Conservation (phyloP, 2,113 vertebrate genomes). For the Ptyas mucosa region DNA sequence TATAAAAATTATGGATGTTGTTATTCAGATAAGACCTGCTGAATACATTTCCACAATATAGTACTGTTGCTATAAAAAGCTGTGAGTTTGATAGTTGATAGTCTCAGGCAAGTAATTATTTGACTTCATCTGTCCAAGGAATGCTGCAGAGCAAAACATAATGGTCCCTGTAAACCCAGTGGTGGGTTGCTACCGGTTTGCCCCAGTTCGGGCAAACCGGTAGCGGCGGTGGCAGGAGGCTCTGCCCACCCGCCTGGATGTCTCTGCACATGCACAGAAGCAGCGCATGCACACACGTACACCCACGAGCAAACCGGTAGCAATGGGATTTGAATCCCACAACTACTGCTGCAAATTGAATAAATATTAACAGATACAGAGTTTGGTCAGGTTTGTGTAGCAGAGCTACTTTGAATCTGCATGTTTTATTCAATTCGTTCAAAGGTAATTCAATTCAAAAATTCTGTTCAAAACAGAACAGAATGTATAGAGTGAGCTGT, state of each 20-base stretch:
- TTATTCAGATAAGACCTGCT: not conserved
- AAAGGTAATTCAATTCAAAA: not conserved
- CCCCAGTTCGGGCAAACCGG: too few species aligned
- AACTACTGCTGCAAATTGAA: not conserved
- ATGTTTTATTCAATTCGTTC: not conserved
- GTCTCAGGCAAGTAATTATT: not conserved
- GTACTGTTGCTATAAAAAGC: not conserved
- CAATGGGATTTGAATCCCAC: too few species aligned
- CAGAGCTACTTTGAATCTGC: not conserved
- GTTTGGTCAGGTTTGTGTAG: not conserved
- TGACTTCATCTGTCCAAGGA: not conserved
- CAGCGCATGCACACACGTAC: too few species aligned
- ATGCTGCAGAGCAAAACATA: not conserved
- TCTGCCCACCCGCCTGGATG: too few species aligned
- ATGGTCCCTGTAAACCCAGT: not conserved
- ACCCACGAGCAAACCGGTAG: too few species aligned
- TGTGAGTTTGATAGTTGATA: not conserved
- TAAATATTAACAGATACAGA: not conserved
- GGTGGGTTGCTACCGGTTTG: too few species aligned
- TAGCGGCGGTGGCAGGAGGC: too few species aligned
- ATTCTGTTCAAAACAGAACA: not conserved
- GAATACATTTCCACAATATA: not conserved
- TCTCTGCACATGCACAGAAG: too few species aligned
- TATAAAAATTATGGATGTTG: not conserved
- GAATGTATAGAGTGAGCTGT: not conserved